Conservation (phyloP, 2,113 vertebrate genomes). For the Lepidothrix coronata region DNA sequence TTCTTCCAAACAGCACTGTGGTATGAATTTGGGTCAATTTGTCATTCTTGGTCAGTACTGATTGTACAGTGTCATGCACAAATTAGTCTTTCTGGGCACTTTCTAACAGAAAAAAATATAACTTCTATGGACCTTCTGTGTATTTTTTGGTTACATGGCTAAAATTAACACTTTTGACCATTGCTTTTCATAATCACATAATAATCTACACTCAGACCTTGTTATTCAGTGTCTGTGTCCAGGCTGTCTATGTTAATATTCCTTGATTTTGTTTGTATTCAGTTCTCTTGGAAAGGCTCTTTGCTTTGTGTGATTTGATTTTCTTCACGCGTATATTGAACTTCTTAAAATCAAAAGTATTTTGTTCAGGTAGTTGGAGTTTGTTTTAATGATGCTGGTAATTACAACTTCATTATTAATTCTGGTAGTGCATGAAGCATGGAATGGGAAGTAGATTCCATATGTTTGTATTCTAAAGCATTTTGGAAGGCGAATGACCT, state of each 20-base stretch:
- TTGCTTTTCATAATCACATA: neutral
- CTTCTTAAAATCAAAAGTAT: neutral
- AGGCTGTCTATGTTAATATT: neutral
- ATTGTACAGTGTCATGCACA: neutral
- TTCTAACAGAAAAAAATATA: neutral
- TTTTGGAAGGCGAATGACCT: neutral
- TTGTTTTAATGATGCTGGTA: neutral
- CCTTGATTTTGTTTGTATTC: neutral
- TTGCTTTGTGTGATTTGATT: neutral
- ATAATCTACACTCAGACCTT: neutral
- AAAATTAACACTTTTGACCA: neutral
- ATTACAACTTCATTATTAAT: neutral
- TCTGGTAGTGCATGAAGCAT: neutral
- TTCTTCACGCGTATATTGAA: neutral
- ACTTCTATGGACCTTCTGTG: neutral
- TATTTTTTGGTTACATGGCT: neutral
- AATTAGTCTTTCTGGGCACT: neutral
- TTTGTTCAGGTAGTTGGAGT: neutral
- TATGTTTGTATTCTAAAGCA: neutral
- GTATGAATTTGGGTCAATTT: neutral
- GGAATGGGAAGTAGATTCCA: neutral
- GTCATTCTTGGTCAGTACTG: neutral
- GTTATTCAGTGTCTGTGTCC: neutral
- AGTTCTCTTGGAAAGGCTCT: neutral
- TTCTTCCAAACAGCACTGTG: neutral